Evolutionary conservation across 2,797 vertebrate species (phyloP), one percentile per base, ranked within the genome.

Genomic region (Sternarchorhynchus goeldii): DNA sequence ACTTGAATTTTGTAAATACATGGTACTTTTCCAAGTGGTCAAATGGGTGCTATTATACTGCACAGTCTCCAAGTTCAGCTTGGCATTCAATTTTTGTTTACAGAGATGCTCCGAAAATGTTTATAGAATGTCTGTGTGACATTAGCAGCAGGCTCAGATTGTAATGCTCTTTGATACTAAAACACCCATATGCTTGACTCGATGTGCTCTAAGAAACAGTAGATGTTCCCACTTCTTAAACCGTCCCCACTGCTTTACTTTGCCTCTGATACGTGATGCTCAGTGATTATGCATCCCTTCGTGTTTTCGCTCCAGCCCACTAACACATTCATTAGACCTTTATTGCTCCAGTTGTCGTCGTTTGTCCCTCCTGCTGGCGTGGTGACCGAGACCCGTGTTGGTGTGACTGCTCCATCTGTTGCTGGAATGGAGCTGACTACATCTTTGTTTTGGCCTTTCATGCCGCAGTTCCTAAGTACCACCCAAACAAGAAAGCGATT

Each of bases 291-390:
- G 14, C 10, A 2, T 17, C 3, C 39, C 2, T 50, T 34, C 5
- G 58, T 25, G 21, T 75, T 53, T 55, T 64, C 25, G 29, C 25
- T 59, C 25, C 25, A 4, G 18, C 25, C 7, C 5, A 53, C 21
- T 66, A 56, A 79, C 67, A 32, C 62, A 76, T 82, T 73, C 57
- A 34, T n/a, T 25, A 32, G 55, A n/a, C 39, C 16, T 31, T 59
- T 71, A 70, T 66, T 55, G 25, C 69, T 64, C 68, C 65, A 50
- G 57, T 65, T 75, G 79, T 77, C 45, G 60, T 58, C 45, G 21
- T 83, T 65, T 83, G 81, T 77, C n/a, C 21, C 39, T 66, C 70
- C 79, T 83, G 76, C 79, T 85, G 84, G 73, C 3, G 34, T 64
- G 2, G 58, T 74, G 64, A 79, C 63, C 67, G 31, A 53, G 74